phyloP scores from a whole-genome alignment of 1,140 invertebrate genomes.

The Drosophila kohkoa region DNA sequence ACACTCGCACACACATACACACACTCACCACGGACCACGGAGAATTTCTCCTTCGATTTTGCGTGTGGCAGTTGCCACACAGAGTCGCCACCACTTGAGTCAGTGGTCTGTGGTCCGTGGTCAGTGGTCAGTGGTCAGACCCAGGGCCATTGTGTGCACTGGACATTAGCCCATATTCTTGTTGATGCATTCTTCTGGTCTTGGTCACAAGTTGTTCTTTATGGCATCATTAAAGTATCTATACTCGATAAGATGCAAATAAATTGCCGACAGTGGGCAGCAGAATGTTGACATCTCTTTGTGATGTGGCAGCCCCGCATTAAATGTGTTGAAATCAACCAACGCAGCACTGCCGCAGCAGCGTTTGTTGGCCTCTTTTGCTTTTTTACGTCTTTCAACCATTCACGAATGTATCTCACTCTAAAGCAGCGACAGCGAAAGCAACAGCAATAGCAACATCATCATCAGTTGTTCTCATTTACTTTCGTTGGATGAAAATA shows the following conservation, averaged over 20 bases:
- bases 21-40: constrained; percentile 1
- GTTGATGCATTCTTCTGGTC: not conserved
- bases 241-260: constrained; percentile 45
- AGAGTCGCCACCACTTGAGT: constrained; percentile 24
- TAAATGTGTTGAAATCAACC: constrained; percentile 40
- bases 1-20: not conserved
- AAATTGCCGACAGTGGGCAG: constrained; percentile 54
- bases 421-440: not conserved
- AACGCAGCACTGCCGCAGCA: not conserved
- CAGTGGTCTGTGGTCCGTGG: constrained; percentile 22
- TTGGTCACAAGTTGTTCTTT: constrained; percentile 37
- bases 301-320: constrained; percentile 46
- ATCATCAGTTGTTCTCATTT: constrained; percentile 43
- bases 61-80: constrained; percentile 37
- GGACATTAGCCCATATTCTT: constrained; percentile 72
- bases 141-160: constrained; percentile 55
- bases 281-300: constrained; percentile 62
- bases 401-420: constrained; percentile 23
- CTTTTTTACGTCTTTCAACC: constrained; percentile 25
- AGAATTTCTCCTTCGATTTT: constrained; percentile 66
- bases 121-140: not conserved
- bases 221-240: constrained; percentile 43
- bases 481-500: constrained; percentile 48
- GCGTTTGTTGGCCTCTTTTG: constrained; percentile 52
- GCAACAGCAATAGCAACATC: not conserved